These are phyloP conservation scores for Torymus aiolomorphi DNA, from an alignment of 2,888 invertebrate species.

Conservation along the genomic window DNA sequence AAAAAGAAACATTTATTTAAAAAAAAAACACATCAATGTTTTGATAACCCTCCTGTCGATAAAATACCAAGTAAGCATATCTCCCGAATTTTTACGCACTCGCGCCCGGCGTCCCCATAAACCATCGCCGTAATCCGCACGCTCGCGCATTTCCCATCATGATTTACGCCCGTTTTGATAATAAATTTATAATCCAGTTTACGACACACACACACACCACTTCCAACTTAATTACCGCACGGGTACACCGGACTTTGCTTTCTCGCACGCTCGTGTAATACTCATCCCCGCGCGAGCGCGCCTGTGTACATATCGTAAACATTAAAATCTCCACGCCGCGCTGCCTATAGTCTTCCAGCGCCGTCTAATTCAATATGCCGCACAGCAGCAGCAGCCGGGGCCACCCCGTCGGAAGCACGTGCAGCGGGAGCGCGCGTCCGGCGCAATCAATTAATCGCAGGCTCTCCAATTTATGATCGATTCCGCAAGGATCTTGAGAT, in stretches of 20 bases:
- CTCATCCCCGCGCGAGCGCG: background rate
- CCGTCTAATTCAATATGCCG: constrained; percentile 26
- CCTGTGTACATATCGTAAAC: constrained; percentile 1
- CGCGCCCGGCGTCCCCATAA: background rate
- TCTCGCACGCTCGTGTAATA: too few species aligned
- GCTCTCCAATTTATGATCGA: constrained; percentile 26
- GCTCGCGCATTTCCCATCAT: background rate
- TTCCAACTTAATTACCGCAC: constrained; percentile 33
- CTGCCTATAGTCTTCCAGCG: constrained; percentile 11
- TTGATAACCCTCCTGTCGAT: too few species aligned
- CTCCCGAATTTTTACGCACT: too few species aligned
- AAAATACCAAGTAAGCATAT: too few species aligned
- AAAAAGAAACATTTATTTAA: too few species aligned
- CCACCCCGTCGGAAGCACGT: background rate
- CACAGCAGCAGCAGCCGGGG: background rate
- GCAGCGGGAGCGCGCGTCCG: background rate
- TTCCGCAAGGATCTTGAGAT: constrained; percentile 20
- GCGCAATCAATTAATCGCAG: constrained; percentile 30
- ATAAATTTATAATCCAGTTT: constrained; percentile 41
- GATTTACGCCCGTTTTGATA: constrained; percentile 10
- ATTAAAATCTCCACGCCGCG: constrained; percentile 19
- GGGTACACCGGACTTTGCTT: background rate
- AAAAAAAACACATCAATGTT: too few species aligned
- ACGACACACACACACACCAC: constrained; percentile 6
- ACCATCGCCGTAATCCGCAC: background rate